Base-by-base conservation (phyloP, 1,140 invertebrate species). In the Thaumetopoea pityocampa region DNA sequence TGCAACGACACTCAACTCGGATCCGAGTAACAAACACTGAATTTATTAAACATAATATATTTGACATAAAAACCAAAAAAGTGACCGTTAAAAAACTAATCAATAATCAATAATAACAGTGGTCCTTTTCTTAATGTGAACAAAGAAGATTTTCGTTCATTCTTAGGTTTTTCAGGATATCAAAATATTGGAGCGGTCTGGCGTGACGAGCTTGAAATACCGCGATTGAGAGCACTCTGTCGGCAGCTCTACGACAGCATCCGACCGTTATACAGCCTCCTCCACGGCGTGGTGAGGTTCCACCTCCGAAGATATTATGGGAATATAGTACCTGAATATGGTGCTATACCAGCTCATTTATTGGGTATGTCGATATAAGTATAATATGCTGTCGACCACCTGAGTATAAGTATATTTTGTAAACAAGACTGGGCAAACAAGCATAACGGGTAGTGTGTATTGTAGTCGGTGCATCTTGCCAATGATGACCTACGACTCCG, bases 231-330 rank as follows among this genome's bases (percentile, higher is more conserved):
- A 45, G 30, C 67, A 0, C 54, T 89, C 3, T 85, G 88, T 8
- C 79, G 87, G 2, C 59, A 77, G 11, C 66, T 94, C 5, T 91
- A 89, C 60, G 29, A 79, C 5, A 70, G 88, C 38, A 67, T 94
- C 0, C 68, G 79, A 22, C 90, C 90, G 0, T 59, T 94, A 0
- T 94, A 94, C 65, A 61, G 77, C 9, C 73, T 92, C 14, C 76
- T 95, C 1, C 93, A 95, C 60, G 90, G 89, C 0, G 92, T 92
- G 32, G 88, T 67, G 4, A 70, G 83, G 12, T 78, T 63, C 44
- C 77, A 63, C 41, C 40, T 87, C 3, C 50, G 69, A 27, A 59
- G 56, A 30, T 30, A 61, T 3, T 81, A 81, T 23, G 67, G 73
- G 2, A 58, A 70, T 15, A 15, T 61, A 1, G 66, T 77, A 0